Conservation (phyloP, 2,113 vertebrate species). For the Urocitellus parryii region DNA sequence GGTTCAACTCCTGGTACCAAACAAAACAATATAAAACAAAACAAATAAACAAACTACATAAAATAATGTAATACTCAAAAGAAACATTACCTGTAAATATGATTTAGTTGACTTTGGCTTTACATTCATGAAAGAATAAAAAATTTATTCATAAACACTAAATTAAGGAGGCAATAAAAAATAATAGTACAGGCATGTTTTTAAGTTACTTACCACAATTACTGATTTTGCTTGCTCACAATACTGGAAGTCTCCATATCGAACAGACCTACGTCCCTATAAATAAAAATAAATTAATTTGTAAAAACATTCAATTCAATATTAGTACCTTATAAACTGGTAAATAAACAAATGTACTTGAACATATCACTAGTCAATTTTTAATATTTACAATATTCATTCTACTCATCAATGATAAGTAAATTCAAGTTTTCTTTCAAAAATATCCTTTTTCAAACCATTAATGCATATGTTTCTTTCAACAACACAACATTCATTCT, state of each 20-base stretch:
- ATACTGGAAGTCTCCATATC: constrained; percentile 96
- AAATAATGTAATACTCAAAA: constrained; percentile 13
- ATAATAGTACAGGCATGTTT: not conserved
- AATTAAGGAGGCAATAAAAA: not conserved
- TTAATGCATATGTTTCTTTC: constrained; percentile 22
- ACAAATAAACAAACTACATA: constrained; percentile 10
- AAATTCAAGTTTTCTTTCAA: constrained; percentile 54
- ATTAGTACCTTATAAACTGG: not conserved
- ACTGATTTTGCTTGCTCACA: constrained; percentile 98
- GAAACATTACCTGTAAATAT: not conserved
- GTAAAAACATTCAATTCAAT: constrained; percentile 30
- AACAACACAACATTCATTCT: constrained; percentile 3
- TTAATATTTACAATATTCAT: constrained; percentile 42
- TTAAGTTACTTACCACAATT: constrained; percentile 94
- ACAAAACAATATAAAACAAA: too few species aligned
- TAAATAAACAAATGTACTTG: constrained; percentile 1
- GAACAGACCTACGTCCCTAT: constrained; percentile 97
- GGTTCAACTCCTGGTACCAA: too few species aligned
- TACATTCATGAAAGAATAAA: constrained; percentile 35
- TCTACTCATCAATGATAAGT: constrained; percentile 11
- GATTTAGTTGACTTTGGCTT: not conserved
- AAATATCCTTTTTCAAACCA: not conserved
- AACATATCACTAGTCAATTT: not conserved
- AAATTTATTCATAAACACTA: not conserved
- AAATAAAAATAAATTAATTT: constrained; percentile 60